Evolutionary conservation across 23 tunicate species (phyloP).

Genomic region (Ascidia mentula): DNA sequence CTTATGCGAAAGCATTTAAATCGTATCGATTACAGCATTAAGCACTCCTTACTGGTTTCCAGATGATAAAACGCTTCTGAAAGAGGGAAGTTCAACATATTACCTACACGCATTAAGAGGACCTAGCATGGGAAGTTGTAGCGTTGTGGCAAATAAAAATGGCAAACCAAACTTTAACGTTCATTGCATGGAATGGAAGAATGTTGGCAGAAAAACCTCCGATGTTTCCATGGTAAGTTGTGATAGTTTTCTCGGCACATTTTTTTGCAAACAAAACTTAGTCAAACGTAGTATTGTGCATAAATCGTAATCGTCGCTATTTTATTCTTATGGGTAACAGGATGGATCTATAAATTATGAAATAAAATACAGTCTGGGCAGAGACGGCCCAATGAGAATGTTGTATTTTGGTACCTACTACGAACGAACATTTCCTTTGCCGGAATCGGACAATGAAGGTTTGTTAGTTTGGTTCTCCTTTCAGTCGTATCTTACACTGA

Average conservation of each 20-base stretch:
- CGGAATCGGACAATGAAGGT: constrained; percentile 53
- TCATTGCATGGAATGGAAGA: constrained; percentile 73
- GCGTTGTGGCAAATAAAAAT: constrained; percentile 23
- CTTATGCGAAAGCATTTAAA: no score
- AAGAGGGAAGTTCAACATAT: constrained; percentile 34
- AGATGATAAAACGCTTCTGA: not conserved
- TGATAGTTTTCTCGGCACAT: no score
- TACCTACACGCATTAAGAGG: constrained; percentile 69
- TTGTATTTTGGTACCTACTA: constrained; percentile 50
- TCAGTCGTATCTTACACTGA: not conserved
- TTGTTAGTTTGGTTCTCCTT: constrained; percentile 2
- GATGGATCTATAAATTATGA: constrained; percentile 52
- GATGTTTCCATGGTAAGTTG: not conserved
- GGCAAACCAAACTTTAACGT: constrained; percentile 33
- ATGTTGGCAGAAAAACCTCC: constrained; percentile 16
- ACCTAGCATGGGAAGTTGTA: constrained; percentile 76
- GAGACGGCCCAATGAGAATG: constrained; percentile 28
- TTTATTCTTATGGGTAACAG: constrained; percentile 34
- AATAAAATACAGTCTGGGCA: constrained; percentile 50
- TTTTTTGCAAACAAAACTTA: not conserved
- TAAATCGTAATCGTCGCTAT: not conserved
- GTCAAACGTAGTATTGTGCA: not conserved
- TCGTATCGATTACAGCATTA: no score
- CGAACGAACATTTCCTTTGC: constrained; percentile 56
- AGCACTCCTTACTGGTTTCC: no score